These are phyloP conservation scores for Catharus fuscescens DNA, from an alignment of 2,113 vertebrate genomes.

Conservation along the genomic window DNA sequence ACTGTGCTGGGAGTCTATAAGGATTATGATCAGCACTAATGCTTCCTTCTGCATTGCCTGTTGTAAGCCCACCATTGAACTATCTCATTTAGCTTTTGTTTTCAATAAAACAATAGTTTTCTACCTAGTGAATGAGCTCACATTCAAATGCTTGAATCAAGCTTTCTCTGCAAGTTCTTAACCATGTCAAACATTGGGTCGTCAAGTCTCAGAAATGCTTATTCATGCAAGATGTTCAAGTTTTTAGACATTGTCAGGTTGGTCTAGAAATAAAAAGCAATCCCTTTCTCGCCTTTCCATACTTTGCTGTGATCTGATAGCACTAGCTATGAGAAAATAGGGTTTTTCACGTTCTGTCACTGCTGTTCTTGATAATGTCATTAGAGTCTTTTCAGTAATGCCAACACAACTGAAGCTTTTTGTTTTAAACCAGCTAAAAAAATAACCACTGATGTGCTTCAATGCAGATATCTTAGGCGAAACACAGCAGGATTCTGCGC, in stretches of 20 bases:
- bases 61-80: neutral
- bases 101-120: neutral
- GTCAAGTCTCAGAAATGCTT: neutral
- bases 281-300: neutral
- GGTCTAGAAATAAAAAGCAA: neutral
- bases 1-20: neutral
- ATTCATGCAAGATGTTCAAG: neutral
- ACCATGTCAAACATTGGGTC: rapidly evolving
- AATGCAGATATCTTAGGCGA: neutral
- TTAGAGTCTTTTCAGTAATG: neutral
- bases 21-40: neutral
- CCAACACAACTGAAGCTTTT: neutral
- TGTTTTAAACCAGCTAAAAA: neutral
- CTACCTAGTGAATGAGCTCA: neutral
- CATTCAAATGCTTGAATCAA: neutral
- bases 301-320: neutral
- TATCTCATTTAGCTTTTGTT: neutral
- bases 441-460: neutral
- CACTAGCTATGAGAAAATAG: neutral
- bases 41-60: neutral
- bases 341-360: neutral
- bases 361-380: neutral
- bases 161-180: neutral
- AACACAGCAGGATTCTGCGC: neutral
- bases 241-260: neutral